Conservation (phyloP, 2,113 vertebrate genomes). For the Coregonus clupeaformis region DNA sequence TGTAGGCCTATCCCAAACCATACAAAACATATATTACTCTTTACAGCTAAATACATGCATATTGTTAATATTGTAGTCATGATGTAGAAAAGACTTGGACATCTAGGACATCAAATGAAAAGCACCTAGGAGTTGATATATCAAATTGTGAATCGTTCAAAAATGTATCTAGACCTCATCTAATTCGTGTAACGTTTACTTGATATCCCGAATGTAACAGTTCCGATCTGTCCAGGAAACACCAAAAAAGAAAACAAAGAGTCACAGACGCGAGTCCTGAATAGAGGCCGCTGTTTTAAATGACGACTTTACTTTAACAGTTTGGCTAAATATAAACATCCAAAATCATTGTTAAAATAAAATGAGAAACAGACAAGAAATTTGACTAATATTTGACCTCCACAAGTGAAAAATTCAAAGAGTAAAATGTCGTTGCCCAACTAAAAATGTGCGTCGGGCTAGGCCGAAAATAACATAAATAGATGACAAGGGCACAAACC, state of each 20-base stretch:
- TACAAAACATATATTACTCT: too few relatives aligned
- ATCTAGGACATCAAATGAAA: too few relatives aligned
- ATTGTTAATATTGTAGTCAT: too few relatives aligned
- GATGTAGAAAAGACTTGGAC: too few relatives aligned
- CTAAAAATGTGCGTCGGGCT: conserved; percentile 40
- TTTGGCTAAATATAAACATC: neutral
- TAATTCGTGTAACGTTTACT: neutral
- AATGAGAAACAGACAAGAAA: neutral
- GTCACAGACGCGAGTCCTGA: neutral
- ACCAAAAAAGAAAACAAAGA: conserved; percentile 15
- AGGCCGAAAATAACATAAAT: conserved; percentile 36
- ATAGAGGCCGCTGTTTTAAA: neutral
- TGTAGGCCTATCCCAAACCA: too few relatives aligned
- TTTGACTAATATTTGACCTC: conserved; percentile 44
- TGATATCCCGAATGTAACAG: neutral
- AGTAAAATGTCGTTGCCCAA: conserved; percentile 21
- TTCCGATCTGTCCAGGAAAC: neutral
- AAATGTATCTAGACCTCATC: neutral
- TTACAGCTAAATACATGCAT: too few relatives aligned
- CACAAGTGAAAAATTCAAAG: conserved; percentile 41
- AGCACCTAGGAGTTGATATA: too few relatives aligned
- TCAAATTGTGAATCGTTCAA: too few relatives aligned
- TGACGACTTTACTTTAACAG: conserved; percentile 7
- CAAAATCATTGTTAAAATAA: neutral
- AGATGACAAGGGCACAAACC: neutral